These are phyloP conservation scores for Spilarctia lutea DNA, from an alignment of 2,888 invertebrate genomes.

Conservation along the genomic window DNA sequence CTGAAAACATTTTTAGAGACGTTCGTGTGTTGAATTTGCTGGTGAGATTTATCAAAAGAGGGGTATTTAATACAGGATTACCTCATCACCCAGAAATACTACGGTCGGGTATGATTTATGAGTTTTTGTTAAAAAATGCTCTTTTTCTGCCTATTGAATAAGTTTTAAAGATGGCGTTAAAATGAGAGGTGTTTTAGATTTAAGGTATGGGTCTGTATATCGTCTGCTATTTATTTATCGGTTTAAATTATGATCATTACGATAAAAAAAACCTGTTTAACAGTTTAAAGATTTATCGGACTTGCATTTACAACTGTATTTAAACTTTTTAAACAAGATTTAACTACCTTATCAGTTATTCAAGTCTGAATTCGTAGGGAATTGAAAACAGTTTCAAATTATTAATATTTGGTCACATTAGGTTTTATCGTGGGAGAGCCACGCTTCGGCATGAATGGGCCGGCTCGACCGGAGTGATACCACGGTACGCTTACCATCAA, in stretches of 20 bases:
- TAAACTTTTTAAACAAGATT: not conserved
- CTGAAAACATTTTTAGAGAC: constrained; percentile 23
- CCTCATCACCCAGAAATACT: not conserved
- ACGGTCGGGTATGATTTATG: not conserved
- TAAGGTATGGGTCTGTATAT: not conserved
- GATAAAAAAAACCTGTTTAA: not conserved
- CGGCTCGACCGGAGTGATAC: too few relatives aligned
- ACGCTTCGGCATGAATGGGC: too few relatives aligned
- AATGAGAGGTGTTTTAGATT: not conserved
- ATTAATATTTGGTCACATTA: too few relatives aligned
- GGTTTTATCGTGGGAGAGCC: too few relatives aligned
- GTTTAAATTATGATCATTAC: not conserved
- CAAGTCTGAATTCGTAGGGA: not conserved
- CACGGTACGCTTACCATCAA: too few relatives aligned
- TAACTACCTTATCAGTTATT: not conserved
- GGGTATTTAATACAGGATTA: not conserved
- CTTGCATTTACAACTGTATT: not conserved
- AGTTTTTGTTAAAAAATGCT: not conserved
- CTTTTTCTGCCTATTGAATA: not conserved
- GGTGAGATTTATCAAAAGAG: not conserved
- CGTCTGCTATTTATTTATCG: too few relatives aligned
- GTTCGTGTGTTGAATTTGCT: constrained; percentile 7
- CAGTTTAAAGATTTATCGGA: not conserved
- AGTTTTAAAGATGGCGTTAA: not conserved
- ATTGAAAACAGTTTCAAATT: not conserved